Base-by-base conservation (phyloP, 2,113 vertebrate species). In the Tyto alba region DNA sequence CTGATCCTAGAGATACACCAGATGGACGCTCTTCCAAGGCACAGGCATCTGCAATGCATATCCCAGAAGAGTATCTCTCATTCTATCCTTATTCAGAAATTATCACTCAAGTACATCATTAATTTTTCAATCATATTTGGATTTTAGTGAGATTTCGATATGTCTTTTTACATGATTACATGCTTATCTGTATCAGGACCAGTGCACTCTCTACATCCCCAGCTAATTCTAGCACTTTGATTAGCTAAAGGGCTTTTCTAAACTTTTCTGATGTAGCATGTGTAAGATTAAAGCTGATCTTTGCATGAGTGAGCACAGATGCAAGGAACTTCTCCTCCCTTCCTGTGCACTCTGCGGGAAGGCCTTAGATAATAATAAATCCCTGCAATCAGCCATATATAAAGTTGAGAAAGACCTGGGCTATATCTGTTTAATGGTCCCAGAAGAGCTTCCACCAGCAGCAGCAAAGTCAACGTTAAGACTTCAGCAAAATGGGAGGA, bases 271-370 rank as follows among this genome's bases (percentile, higher is more conserved):
- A 59, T 76, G 55, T 29, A 82, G 57, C 32, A 23, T 12, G 74
- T 66, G 67, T 88, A 1, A 2, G 57, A 90, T 83, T 79, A 73
- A 75, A 92, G 83, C 88, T 82, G 90, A 69, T 56, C 53, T 89
- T 66, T 62, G 73, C 92, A 52, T 73, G 80, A 82, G 29, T 30
- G 94, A 93, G 55, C 91, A 72, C 40, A 87, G 90, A 92, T 73
- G 81, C 41, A 85, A 93, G 73, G 45, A 95, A 73, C 89, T 87
- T 92, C 90, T 94, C 95, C 90, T 88, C 96, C 93, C 83, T 90
- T 95, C 95, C 95, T 92, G 69, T 57, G 69, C 1, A 7, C 76
- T 60, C 76, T 62, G 69, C 81, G 71, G 90, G 48, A 84, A 94
- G 73, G 80, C 84, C 89, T 93, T 45, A 83, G 76, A 79, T 69